phyloP scores from a whole-genome alignment of 2,113 vertebrate genomes.

The Myocastor coypus region DNA sequence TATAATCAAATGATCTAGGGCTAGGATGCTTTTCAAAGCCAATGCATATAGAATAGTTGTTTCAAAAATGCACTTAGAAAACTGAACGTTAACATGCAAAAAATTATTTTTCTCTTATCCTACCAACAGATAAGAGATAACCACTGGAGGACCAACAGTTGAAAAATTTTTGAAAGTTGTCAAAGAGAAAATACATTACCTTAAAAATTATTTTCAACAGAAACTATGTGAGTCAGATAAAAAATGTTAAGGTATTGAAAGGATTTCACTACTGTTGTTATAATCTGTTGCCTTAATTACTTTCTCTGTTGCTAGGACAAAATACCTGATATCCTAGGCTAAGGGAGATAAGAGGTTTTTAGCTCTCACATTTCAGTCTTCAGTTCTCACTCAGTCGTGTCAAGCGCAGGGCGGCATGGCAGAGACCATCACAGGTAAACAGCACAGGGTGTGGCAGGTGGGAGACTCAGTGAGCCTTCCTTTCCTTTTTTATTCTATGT shows the following conservation, averaged over 20 bases:
- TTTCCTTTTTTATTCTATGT: neutral
- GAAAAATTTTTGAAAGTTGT: neutral
- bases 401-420: too few species aligned
- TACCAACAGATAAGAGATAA: too few species aligned
- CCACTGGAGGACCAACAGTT: neutral
- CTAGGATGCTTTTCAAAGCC: neutral
- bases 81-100: neutral
- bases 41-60: neutral
- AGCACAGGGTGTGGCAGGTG: too few species aligned
- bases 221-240: neutral
- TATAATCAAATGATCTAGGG: neutral
- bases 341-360: neutral
- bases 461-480: too few species aligned
- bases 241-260: neutral
- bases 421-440: too few species aligned
- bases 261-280: neutral
- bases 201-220: neutral
- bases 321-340: too few species aligned
- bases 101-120: neutral
- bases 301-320: neutral
- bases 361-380: neutral
- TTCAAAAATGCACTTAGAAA: neutral
- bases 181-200: neutral
- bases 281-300: neutral
- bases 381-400: too few species aligned